Base-by-base conservation (phyloP, 2,797 vertebrate species). In the Scomberomorus guttatus region DNA sequence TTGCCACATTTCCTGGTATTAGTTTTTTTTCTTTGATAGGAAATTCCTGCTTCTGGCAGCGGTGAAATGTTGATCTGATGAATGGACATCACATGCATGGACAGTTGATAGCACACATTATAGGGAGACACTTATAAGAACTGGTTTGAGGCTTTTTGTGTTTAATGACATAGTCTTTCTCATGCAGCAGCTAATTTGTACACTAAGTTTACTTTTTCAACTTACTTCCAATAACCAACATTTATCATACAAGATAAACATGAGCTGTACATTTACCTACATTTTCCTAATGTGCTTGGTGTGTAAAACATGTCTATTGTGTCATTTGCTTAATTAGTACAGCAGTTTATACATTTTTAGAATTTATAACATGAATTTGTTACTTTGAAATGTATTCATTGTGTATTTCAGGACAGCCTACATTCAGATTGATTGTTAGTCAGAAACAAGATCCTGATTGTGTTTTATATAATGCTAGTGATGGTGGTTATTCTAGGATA, bases 171-270 rank as follows among this genome's bases (percentile, higher is more conserved):
- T 5, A 29, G 27, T 29, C 27, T 29, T 48, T 10, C 6, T 24
- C 13, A 15, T n/a, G 37, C 37, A 44, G 52, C 52, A 29, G 18
- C 42, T 20, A 27, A 25, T 27, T 52, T 29, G 27, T 29, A 29
- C 27, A 29, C 27, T 29, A 29, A 29, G 25, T 54, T 44, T 32
- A 32, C 15, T 27, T 52, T 57, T 57, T 69, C 17, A 55, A 44
- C 20, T 29, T 44, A 2, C 6, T 46, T 74, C 20, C 4, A 57
- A 58, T 59, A 58, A 58, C 22, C 55, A 65, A 66, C 22, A 75
- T 61, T 6, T 25, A 50, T 52, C 32, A 25, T 59, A 8, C 32
- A 34, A 24, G 42, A 63, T 62, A 12, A 13, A 24, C 52, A 5
- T 27, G 39, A 42, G 18, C 22, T 51, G 8, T 13, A 55, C 20